A percentile compares a stretch with the other conserved stretches of the same genome.
Conservation (phyloP, 2,888 invertebrate species). For the Parnassius smintheus region DNA sequence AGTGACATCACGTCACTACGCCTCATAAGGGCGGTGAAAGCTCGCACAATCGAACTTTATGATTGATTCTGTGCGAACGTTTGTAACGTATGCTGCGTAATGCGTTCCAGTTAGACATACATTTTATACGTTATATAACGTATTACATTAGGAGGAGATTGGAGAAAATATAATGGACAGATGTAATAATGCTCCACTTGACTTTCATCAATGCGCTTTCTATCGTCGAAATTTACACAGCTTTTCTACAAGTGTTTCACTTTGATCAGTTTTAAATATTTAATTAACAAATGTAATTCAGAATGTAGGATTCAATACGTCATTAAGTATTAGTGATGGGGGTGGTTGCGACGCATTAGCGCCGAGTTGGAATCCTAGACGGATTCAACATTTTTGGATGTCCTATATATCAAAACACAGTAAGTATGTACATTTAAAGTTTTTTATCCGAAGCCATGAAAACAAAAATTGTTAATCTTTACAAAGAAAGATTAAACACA, state of each 20-base stretch:
- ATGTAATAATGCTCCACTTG: conserved; percentile 15
- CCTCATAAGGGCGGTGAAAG: conserved; percentile 58
- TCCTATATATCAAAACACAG: too few species aligned
- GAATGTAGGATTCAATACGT: too few species aligned
- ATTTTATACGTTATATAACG: conserved; percentile 22
- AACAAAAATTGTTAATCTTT: too few species aligned
- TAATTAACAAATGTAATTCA: too few species aligned
- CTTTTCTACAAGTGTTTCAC: conserved; percentile 17
- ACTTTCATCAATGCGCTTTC: conserved; percentile 25
- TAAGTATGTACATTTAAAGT: too few species aligned
- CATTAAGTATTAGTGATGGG: too few species aligned
- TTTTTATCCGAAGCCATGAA: too few species aligned
- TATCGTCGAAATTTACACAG: conserved; percentile 17
- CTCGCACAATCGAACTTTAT: conserved; percentile 53
- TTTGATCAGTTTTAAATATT: background rate
- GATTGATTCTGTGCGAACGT: conserved; percentile 51
- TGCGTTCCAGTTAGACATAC: conserved; percentile 21
- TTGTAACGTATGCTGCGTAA: conserved; percentile 22
- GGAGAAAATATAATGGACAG: conserved; percentile 23
- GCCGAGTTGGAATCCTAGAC: too few species aligned
- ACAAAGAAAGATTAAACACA: too few species aligned
- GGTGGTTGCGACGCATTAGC: too few species aligned
- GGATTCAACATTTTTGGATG: too few species aligned
- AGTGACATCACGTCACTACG: conserved; percentile 47
- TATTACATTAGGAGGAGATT: background rate